Conservation (phyloP, 1,140 invertebrate genomes). For the Ooceraea biroi region DNA sequence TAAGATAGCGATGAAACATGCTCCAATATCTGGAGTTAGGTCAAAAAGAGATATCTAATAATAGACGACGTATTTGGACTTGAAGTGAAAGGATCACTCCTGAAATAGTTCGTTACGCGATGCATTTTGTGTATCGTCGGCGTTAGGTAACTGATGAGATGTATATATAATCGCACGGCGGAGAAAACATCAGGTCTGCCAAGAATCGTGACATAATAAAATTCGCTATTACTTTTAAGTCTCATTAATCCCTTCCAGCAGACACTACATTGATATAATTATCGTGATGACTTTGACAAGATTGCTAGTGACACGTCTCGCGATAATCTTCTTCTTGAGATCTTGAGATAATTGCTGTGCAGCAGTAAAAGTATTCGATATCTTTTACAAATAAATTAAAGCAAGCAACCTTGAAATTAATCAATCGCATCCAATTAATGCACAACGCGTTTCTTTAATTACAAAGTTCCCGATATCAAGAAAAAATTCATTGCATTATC, state of each 20-base stretch:
- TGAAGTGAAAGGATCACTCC: conserved; percentile 56
- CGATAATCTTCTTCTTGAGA: too few species aligned
- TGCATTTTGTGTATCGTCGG: conserved; percentile 68
- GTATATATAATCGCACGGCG: conserved; percentile 65
- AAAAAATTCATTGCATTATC: too few species aligned
- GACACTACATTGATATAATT: not conserved
- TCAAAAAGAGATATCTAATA: conserved; percentile 37
- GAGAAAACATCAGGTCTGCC: conserved; percentile 56
- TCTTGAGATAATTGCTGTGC: too few species aligned
- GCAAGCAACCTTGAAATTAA: too few species aligned
- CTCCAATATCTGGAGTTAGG: not conserved
- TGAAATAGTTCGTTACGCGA: conserved; percentile 77
- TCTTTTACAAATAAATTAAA: too few species aligned
- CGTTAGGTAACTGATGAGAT: conserved; percentile 78
- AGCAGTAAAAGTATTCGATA: too few species aligned
- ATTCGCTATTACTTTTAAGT: not conserved
- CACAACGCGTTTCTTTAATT: too few species aligned
- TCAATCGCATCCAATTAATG: too few species aligned
- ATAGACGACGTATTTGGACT: conserved; percentile 39
- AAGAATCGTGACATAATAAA: conserved; percentile 54
- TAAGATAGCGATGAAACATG: not conserved
- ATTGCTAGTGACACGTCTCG: not conserved
- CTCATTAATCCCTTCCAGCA: not conserved
- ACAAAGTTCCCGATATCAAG: too few species aligned
- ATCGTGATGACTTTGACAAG: not conserved